These are phyloP conservation scores for Distichodus sexfasciatus DNA, from an alignment of 2,797 vertebrate species.

Conservation along the genomic window DNA sequence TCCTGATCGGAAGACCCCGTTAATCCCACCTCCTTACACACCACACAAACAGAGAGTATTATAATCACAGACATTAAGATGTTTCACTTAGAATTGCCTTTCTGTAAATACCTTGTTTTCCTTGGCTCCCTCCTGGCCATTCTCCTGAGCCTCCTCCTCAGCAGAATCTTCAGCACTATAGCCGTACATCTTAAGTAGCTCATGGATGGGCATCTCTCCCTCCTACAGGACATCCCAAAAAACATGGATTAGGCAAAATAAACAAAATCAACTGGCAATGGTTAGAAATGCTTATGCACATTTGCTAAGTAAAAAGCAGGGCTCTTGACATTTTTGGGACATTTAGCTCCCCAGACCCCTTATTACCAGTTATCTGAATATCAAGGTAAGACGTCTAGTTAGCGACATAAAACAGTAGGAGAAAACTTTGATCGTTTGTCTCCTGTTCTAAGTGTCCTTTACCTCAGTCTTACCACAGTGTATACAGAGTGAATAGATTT, in stretches of 20 bases:
- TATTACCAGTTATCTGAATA: too few species aligned
- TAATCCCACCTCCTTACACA: constrained; percentile 75
- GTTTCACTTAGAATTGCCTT: background rate
- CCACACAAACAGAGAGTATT: constrained; percentile 21
- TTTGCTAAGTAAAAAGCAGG: too few species aligned
- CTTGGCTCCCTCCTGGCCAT: constrained; percentile 80
- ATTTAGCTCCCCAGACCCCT: too few species aligned
- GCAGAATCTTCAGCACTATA: constrained; percentile 86
- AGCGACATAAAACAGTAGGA: too few species aligned
- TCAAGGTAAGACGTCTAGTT: too few species aligned
- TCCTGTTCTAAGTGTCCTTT: too few species aligned
- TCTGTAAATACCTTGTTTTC: constrained; percentile 21
- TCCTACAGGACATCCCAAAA: constrained; percentile 72
- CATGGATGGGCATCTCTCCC: constrained; percentile 96
- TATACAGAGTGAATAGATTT: too few species aligned
- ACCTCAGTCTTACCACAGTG: too few species aligned
- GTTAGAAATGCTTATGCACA: too few species aligned
- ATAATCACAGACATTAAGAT: background rate
- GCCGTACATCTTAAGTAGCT: constrained; percentile 92
- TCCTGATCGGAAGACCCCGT: constrained; percentile 82
- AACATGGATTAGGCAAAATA: background rate
- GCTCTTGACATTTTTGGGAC: too few species aligned
- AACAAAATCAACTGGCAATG: too few species aligned
- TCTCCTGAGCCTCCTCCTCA: constrained; percentile 78
- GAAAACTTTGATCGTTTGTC: too few species aligned